Evolutionary conservation across 2,113 vertebrate species (phyloP), one percentile per base, ranked within the genome.

Genomic region (Phocoena sinus): DNA sequence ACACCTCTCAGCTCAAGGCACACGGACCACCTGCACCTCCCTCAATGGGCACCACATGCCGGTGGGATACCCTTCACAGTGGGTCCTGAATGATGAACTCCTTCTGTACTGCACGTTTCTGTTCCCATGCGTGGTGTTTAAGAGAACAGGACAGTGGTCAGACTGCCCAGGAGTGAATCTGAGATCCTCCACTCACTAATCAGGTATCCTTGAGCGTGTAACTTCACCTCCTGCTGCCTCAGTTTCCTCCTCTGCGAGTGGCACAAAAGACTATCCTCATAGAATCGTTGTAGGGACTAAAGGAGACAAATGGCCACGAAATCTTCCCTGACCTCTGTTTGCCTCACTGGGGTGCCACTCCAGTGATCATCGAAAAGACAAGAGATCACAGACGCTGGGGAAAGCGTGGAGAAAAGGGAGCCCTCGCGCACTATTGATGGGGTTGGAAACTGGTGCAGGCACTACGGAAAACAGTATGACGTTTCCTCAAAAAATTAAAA

Each of bases 1-100:
- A 53, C 1, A 62, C 23, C 6, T n/a, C 79, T 79, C 50, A 79
- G 26, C 28, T 67, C 76, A 63, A 70, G 41, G 23, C 38, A 31
- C 50, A 25, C 0, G 12, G 53, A 44, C 50, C 50, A 33, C 8
- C 18, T 28, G 23, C 47, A 70, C 26, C 20, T 44, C 36, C 56
- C 58, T 38, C 60, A 8, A 47, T 0, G 8, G 73, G 12, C 25
- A 7, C 26, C 56, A 38, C 7, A 7, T 21, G 38, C 20, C 21
- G 1, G 12, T 13, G 28, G 25, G 28, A 13, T 38, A 33, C 5
- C 67, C 67, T 93, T 58, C 9, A n/a, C 4, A 6, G 20, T 0
- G 28, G 14, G 44, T 13, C 1, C 7, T 33, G 11, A 36, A 33
- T 0, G 6, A 33, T 0, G 6, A 33, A 26, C 33, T 17, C 14